Percentiles rank a stretch among this genome's conserved stretches.
Evolutionary conservation across 2,888 invertebrate genomes (phyloP).

Genomic region (Elaeidobius kamerunicus): DNA sequence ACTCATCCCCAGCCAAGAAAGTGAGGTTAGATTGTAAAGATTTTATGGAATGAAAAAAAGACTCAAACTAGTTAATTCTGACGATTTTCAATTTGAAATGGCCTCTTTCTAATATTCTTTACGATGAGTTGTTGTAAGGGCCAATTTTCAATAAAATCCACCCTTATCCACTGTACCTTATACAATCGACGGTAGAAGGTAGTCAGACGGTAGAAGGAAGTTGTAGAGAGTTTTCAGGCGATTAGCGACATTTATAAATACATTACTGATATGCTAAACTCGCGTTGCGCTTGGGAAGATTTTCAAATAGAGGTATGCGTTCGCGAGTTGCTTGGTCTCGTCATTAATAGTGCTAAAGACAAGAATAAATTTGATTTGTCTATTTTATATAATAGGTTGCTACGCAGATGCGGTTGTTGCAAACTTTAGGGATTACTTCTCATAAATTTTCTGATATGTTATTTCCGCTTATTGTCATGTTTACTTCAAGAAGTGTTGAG

Average conservation of each 20-base stretch:
- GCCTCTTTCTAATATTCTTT: too few relatives aligned
- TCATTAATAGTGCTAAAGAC: slow-evolving; percentile 33
- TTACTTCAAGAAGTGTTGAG: slow-evolving; percentile 36
- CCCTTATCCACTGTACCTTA: slow-evolving; percentile 32
- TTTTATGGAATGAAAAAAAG: too few relatives aligned
- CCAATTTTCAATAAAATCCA: too few relatives aligned
- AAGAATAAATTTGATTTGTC: slow-evolving; percentile 24
- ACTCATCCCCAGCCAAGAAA: too few relatives aligned
- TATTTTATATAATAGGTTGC: slow-evolving; percentile 38
- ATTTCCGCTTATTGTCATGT: slow-evolving; percentile 39
- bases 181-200: slow-evolving; percentile 28
- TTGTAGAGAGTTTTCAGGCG: slow-evolving; percentile 33
- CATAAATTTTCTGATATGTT: slow-evolving; percentile 39
- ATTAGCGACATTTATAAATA: slow-evolving; percentile 30
- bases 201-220: slow-evolving; percentile 24
- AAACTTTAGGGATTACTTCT: slow-evolving; percentile 35
- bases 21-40: too few relatives aligned
- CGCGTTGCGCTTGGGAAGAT: slow-evolving; percentile 36
- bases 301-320: slow-evolving; percentile 16
- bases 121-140: too few relatives aligned
- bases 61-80: too few relatives aligned
- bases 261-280: slow-evolving; percentile 32
- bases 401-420: slow-evolving; percentile 37
- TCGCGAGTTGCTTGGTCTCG: slow-evolving; percentile 23
- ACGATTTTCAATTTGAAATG: too few relatives aligned